phyloP scores from a whole-genome alignment of 1,140 invertebrate species.

The Uloborus diversus region DNA sequence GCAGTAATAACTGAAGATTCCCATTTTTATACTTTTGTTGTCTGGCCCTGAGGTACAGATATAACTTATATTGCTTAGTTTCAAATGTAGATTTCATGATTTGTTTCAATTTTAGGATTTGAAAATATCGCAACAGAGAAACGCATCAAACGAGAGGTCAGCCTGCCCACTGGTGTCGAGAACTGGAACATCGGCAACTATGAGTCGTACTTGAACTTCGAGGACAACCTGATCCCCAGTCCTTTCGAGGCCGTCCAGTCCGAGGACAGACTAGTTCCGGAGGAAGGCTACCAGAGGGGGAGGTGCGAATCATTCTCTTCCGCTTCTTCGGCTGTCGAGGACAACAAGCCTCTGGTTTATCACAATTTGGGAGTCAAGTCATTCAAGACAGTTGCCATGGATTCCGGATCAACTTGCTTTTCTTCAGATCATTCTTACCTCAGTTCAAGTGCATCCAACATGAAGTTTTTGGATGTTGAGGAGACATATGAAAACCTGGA shows the following conservation, averaged over 20 bases:
- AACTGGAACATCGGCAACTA: slow-evolving; percentile 35
- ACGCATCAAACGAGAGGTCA: slow-evolving; percentile 8
- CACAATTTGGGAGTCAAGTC: slow-evolving; percentile 24
- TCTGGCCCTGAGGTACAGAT: no score
- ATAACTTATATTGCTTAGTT: background rate
- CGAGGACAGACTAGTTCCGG: slow-evolving; percentile 44
- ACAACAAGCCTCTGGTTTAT: slow-evolving; percentile 8
- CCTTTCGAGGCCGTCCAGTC: slow-evolving; percentile 24
- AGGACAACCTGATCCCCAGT: background rate
- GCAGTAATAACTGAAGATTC: background rate
- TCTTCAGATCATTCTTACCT: slow-evolving; percentile 38
- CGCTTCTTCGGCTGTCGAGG: slow-evolving; percentile 8
- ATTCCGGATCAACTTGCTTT: slow-evolving; percentile 45
- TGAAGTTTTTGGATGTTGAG: slow-evolving; percentile 20
- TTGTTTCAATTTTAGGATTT: slow-evolving; percentile 15
- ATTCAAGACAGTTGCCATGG: slow-evolving; percentile 31
- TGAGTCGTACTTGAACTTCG: slow-evolving; percentile 35
- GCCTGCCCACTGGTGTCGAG: slow-evolving; percentile 13
- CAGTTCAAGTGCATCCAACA: background rate
- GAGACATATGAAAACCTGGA: slow-evolving; percentile 44
- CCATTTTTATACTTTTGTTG: background rate
- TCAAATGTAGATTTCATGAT: background rate
- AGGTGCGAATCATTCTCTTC: slow-evolving; percentile 42
- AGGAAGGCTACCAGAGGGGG: slow-evolving; percentile 16
- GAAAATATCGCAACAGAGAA: slow-evolving; percentile 22